Conservation (phyloP, 2,797 vertebrate genomes). For the Gobio occitaniae region DNA sequence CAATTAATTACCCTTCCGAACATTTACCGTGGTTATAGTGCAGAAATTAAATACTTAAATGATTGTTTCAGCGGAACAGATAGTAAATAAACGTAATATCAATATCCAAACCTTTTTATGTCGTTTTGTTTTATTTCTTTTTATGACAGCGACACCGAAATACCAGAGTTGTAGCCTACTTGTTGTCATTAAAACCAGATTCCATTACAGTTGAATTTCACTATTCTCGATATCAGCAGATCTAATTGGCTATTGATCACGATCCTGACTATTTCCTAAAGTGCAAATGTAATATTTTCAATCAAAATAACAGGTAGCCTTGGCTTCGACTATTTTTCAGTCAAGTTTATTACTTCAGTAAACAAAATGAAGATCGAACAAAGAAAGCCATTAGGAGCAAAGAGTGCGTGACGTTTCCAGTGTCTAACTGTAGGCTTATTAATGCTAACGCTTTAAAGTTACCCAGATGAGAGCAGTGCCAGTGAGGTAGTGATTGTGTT, state of each 20-base stretch:
- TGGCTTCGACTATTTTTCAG: neutral
- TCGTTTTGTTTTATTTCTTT: neutral
- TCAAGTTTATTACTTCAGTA: neutral
- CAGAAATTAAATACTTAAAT: neutral
- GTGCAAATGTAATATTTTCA: neutral
- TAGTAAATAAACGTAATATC: neutral
- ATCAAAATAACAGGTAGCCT: neutral
- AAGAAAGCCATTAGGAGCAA: conserved; percentile 27
- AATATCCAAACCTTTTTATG: neutral
- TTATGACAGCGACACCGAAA: neutral
- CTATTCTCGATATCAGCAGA: neutral
- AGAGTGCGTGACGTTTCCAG: conserved; percentile 23
- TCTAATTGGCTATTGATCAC: neutral
- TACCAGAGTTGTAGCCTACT: neutral
- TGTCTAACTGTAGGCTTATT: conserved; percentile 28
- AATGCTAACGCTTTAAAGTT: neutral
- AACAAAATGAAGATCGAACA: neutral
- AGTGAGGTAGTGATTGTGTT: conserved; percentile 5
- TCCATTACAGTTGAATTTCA: neutral
- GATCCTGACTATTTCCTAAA: neutral
- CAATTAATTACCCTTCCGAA: conserved; percentile 10
- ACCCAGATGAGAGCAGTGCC: conserved; percentile 7
- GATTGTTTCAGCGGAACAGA: neutral
- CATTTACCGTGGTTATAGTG: neutral
- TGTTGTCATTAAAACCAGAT: neutral